Evolutionary conservation across 2,888 invertebrate species (phyloP).

Genomic region (Apamea sordens): DNA sequence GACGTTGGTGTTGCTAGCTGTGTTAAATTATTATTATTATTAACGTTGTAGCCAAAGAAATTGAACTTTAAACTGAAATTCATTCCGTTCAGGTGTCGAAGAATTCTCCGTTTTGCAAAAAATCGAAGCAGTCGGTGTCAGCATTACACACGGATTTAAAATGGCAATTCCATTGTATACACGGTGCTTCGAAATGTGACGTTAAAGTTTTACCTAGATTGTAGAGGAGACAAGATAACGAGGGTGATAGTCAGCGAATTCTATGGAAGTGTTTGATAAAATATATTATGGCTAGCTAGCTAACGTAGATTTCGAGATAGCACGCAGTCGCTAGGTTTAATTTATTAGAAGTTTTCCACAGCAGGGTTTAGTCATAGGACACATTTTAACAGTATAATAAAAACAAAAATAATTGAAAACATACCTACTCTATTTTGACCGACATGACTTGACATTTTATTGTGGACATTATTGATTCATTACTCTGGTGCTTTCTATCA

Average conservation of each 20-base stretch:
- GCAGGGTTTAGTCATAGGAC: not conserved
- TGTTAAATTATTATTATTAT: too few relatives aligned
- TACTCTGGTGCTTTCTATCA: too few relatives aligned
- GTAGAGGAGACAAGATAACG: not conserved
- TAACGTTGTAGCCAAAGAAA: not conserved
- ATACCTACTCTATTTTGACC: not conserved
- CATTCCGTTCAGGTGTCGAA: not conserved
- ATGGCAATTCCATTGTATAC: conserved; percentile 11
- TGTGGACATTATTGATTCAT: too few relatives aligned
- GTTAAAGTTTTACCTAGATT: conserved; percentile 4
- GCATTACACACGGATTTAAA: conserved; percentile 4
- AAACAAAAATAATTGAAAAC: too few relatives aligned
- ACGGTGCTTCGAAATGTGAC: not conserved
- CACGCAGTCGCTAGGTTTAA: not conserved
- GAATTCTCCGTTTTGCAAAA: not conserved
- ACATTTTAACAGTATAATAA: not conserved
- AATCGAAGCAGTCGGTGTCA: conserved; percentile 9
- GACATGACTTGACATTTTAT: too few relatives aligned
- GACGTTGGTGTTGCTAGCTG: too few relatives aligned
- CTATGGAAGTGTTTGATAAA: conserved; percentile 4
- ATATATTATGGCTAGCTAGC: conserved; percentile 1
- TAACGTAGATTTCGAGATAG: not conserved
- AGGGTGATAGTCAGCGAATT: conserved; percentile 11
- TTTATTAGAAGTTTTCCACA: not conserved
- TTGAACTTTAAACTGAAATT: not conserved